phyloP scores from a whole-genome alignment of 2,113 vertebrate species.

The Sorex araneus region DNA sequence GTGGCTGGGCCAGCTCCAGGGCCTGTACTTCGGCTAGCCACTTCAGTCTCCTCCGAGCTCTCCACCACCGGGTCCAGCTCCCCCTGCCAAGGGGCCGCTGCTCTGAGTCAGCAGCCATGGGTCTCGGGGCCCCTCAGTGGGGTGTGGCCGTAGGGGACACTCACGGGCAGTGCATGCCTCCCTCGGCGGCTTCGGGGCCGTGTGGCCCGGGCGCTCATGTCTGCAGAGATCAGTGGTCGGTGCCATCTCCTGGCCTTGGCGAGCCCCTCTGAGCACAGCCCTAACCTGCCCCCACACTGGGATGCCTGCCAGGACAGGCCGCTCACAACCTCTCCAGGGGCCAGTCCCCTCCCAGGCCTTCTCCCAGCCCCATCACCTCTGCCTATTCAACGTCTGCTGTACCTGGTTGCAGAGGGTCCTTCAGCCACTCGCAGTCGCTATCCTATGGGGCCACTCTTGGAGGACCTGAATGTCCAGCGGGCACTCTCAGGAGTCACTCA shows the following conservation, averaged over 20 bases:
- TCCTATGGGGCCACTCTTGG: no score
- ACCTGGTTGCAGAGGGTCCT: background rate
- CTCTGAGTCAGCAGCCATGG: background rate
- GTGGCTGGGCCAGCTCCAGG: background rate
- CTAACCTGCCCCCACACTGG: background rate
- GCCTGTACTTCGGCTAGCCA: background rate
- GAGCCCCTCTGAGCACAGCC: background rate
- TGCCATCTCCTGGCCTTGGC: background rate
- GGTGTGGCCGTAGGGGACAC: background rate
- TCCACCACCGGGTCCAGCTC: constrained; percentile 9
- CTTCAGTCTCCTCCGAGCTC: constrained; percentile 61
- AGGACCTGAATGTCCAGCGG: background rate
- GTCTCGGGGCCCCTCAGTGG: background rate
- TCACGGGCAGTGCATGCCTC: constrained; percentile 64
- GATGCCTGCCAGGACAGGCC: background rate
- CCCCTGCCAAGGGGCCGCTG: constrained; percentile 36
- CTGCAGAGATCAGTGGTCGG: background rate
- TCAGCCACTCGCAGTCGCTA: background rate
- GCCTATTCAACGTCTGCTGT: background rate
- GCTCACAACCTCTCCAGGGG: background rate
- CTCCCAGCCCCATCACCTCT: background rate
- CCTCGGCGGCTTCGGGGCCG: constrained; percentile 82
- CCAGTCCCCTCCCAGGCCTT: no score
- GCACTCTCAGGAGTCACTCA: constrained; percentile 25
- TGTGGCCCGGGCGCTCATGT: constrained; percentile 70